Conservation (phyloP, 2,113 vertebrate genomes). For the Amblyopsis rosae region DNA sequence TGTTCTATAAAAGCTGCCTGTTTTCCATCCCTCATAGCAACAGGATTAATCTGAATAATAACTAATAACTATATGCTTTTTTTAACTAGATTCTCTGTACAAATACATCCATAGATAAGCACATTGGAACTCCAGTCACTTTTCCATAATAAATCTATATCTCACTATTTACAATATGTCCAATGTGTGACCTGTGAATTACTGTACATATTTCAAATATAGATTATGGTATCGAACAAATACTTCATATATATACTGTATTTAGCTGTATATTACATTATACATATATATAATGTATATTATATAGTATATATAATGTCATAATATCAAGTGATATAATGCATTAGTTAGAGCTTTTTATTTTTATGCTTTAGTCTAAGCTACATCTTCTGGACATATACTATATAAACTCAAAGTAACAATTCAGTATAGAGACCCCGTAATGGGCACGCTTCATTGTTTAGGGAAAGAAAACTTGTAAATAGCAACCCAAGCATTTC, state of each 20-base stretch:
- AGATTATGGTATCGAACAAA: slow-evolving; percentile 25
- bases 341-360: slow-evolving; percentile 26
- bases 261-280: no score
- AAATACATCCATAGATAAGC: slow-evolving; percentile 72
- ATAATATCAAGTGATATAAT: slow-evolving; percentile 56
- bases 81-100: slow-evolving; percentile 78
- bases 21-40: slow-evolving; percentile 50
- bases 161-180: slow-evolving; percentile 70
- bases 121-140: slow-evolving; percentile 63
- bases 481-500: slow-evolving; percentile 14
- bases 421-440: slow-evolving; percentile 29
- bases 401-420: slow-evolving; percentile 37
- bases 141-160: slow-evolving; percentile 74
- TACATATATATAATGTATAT: no score
- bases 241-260: slow-evolving; percentile 10
- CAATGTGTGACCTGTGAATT: slow-evolving; percentile 61
- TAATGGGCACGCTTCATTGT: slow-evolving; percentile 35
- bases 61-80: slow-evolving; percentile 56
- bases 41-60: slow-evolving; percentile 59
- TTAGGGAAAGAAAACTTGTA: slow-evolving; percentile 4
- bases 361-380: no score
- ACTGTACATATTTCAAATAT: slow-evolving; percentile 44
- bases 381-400: slow-evolving; percentile 14
- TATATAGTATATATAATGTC: slow-evolving; percentile 21
- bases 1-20: slow-evolving; percentile 68